Evolutionary conservation across 2,797 vertebrate genomes (phyloP).

Genomic region (Micrastur ruficollis): DNA sequence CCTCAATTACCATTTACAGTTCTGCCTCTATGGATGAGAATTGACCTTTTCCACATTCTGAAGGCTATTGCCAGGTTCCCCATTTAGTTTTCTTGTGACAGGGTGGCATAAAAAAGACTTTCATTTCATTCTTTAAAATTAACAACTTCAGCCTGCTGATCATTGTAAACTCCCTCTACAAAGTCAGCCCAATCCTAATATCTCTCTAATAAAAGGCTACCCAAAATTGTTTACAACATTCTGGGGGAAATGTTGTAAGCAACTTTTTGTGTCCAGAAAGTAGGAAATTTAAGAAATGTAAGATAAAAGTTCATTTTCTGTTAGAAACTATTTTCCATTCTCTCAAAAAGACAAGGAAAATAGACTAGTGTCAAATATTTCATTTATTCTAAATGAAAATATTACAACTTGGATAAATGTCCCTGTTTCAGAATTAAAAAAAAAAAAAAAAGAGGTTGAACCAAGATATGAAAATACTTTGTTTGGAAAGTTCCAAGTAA

Average conservation of each 20-base stretch:
- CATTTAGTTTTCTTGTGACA: background rate
- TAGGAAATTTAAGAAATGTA: background rate
- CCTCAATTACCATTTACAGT: background rate
- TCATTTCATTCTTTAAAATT: background rate
- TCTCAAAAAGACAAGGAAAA: background rate
- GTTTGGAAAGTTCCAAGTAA: background rate
- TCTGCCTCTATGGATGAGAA: background rate
- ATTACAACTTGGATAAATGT: background rate
- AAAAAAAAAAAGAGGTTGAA: background rate
- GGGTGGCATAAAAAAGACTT: background rate
- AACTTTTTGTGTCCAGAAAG: background rate
- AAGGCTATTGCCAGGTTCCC: background rate
- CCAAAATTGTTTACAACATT: background rate
- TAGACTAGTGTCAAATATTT: background rate
- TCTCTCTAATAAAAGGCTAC: background rate
- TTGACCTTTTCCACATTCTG: background rate
- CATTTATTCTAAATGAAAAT: background rate
- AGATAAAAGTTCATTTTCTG: background rate
- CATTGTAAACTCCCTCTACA: background rate
- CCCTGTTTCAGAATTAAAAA: background rate
- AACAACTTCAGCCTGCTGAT: background rate
- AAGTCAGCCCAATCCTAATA: background rate
- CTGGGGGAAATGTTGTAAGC: background rate
- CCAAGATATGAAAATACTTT: background rate
- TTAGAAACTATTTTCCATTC: background rate